Evolutionary conservation across 1,140 invertebrate species (phyloP), one percentile per base, ranked within the genome.

Genomic region (Diploscapter pachys): DNA sequence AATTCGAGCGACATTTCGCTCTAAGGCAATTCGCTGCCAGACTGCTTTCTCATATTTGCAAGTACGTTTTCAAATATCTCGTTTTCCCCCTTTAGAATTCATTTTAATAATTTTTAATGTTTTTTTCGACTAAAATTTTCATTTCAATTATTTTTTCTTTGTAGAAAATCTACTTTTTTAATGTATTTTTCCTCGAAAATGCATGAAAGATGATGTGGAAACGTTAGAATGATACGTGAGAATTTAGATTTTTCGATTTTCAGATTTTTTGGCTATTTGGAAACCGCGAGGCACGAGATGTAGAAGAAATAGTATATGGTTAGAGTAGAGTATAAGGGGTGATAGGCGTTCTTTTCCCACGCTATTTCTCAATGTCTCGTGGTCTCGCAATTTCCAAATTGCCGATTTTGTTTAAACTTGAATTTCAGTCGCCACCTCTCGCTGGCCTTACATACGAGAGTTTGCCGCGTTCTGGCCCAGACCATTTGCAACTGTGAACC

Each of bases 1-100:
- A 99, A 85, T 89, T 93, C 78, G 96, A 99, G 85, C 98, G 99
- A 87, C 96, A 99, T 86, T 99, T 95, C 95, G 96, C 96, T 0
- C 86, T 99, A 13, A 87, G 97, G 59, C 96, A 99, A 86, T 99
- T 99, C 88, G 95, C 95, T 4, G 92, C 95, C 0, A 89, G 93
- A 51, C 88, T 98, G 0, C 94, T 98, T 90, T 91, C 93, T 0
- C 93, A 95, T 86, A 96, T 99, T 76, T 96, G 94, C 88, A 75
- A 66, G 74, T 79, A 61, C 81, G 80, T 52, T 31, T 31, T 31
- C 31, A 31, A 31, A 31, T 31, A 1, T 31, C 31, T 31, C 31
- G 31, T 31, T 31, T 31, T 31, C 1, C 31, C 31, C 31, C 1
- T 31, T 31, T 31, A 31, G 31, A 31, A 31, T 31, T 31, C 31